Conservation (phyloP, 1,140 invertebrate species). For the Papilio helenus region DNA sequence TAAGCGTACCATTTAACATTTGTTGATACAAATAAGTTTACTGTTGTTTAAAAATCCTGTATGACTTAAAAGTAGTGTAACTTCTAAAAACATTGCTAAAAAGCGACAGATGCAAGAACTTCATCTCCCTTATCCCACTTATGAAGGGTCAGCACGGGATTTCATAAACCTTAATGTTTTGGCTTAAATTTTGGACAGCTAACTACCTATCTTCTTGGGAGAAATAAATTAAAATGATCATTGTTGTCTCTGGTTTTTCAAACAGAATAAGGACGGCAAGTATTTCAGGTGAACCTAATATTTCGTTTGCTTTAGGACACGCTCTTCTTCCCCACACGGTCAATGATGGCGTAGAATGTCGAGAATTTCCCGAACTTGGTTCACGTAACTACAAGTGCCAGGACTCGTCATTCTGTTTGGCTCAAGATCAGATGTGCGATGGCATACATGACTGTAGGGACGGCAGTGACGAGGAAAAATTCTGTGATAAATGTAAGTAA, state of each 20-base stretch:
- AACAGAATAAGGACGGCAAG: not conserved
- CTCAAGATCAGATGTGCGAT: conserved; percentile 87
- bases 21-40: no score
- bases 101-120: no score
- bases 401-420: conserved; percentile 86
- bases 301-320: conserved; percentile 46
- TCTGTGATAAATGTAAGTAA: conserved; percentile 81
- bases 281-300: conserved; percentile 3
- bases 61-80: no score
- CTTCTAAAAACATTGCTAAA: no score
- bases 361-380: conserved; percentile 71
- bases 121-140: no score
- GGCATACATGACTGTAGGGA: conserved; percentile 90
- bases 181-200: no score
- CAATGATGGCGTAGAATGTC: conserved; percentile 46
- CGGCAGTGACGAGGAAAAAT: conserved; percentile 87
- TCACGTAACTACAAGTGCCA: conserved; percentile 83
- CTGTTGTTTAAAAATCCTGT: no score
- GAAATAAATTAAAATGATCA: no score
- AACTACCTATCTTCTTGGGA: no score
- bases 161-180: no score
- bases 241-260: no score
- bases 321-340: conserved; percentile 41
- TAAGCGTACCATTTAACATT: conserved; percentile 69
- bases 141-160: no score